Conservation (phyloP, 2,888 invertebrate species). For the Salpingus planirostris region DNA sequence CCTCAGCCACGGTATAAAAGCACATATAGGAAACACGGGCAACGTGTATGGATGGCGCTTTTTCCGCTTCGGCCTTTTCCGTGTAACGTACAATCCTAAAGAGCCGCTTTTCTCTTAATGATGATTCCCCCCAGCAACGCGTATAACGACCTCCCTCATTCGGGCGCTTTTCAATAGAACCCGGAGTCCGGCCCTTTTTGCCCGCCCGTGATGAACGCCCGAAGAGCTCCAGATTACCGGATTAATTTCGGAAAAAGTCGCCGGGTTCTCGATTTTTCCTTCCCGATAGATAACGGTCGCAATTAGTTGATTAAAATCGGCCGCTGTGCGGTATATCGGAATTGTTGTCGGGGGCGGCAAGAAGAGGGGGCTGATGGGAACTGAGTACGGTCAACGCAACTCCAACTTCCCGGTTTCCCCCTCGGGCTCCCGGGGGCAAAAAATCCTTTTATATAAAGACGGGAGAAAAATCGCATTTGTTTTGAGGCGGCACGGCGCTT, state of each 20-base stretch:
- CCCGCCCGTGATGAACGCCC: too few relatives aligned
- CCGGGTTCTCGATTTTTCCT: too few relatives aligned
- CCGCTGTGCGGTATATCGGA: too few relatives aligned
- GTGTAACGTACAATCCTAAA: slow-evolving; percentile 23
- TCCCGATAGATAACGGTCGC: too few relatives aligned
- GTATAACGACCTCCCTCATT: too few relatives aligned
- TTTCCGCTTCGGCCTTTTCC: slow-evolving; percentile 32
- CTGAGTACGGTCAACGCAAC: slow-evolving; percentile 12
- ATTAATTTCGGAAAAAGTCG: too few relatives aligned
- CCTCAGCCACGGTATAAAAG: slow-evolving; percentile 33
- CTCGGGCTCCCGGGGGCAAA: slow-evolving; percentile 6
- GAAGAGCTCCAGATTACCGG: too few relatives aligned
- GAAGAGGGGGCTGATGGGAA: not conserved
- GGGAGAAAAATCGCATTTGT: slow-evolving; percentile 39
- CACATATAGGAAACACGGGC: slow-evolving; percentile 31
- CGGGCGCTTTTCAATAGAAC: slow-evolving; percentile 11
- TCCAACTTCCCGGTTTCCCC: slow-evolving; percentile 9
- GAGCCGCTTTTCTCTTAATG: slow-evolving; percentile 14
- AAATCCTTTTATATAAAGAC: slow-evolving; percentile 19
- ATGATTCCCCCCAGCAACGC: slow-evolving; percentile 13
- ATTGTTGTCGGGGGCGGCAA: too few relatives aligned
- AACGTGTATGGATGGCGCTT: slow-evolving; percentile 32
- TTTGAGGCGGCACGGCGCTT: slow-evolving; percentile 36
- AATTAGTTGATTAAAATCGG: too few relatives aligned
- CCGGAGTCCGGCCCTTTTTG: too few relatives aligned